These are phyloP conservation scores for Hypomecis atomaria DNA, from an alignment of 2,888 invertebrate genomes.

Conservation along the genomic window DNA sequence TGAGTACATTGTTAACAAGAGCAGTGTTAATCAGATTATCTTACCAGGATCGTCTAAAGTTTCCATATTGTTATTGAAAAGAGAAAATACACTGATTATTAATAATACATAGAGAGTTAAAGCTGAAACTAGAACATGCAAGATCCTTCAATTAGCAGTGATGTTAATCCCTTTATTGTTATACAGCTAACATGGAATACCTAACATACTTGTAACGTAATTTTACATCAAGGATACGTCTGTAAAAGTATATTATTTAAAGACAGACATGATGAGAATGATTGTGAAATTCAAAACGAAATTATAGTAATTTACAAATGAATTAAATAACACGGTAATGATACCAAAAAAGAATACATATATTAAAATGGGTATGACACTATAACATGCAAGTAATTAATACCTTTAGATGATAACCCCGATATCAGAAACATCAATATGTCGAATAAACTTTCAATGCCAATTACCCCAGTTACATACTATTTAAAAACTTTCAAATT, in stretches of 20 bases:
- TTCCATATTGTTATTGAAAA: constrained; percentile 80
- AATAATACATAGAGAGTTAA: constrained; percentile 42
- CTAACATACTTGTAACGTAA: neutral
- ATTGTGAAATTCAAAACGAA: neutral
- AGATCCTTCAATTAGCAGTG: constrained; percentile 33
- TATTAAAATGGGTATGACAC: neutral
- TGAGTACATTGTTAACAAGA: constrained; percentile 54
- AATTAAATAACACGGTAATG: neutral
- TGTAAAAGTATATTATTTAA: neutral
- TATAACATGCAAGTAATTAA: neutral
- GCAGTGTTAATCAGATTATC: constrained; percentile 60
- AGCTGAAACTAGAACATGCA: constrained; percentile 29
- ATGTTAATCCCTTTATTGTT: constrained; percentile 2
- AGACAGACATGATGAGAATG: neutral
- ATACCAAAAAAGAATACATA: neutral
- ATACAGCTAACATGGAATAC: neutral
- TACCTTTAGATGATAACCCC: neutral
- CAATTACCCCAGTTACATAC: constrained; percentile 11
- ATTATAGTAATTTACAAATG: neutral
- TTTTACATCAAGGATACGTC: constrained; percentile 2
- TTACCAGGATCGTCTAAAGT: constrained; percentile 82
- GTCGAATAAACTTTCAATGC: neutral
- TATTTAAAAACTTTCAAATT: neutral
- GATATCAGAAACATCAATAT: neutral
- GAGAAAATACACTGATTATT: constrained; percentile 75